Base-by-base conservation (phyloP, 1,140 invertebrate species). In the Eueides isabella region DNA sequence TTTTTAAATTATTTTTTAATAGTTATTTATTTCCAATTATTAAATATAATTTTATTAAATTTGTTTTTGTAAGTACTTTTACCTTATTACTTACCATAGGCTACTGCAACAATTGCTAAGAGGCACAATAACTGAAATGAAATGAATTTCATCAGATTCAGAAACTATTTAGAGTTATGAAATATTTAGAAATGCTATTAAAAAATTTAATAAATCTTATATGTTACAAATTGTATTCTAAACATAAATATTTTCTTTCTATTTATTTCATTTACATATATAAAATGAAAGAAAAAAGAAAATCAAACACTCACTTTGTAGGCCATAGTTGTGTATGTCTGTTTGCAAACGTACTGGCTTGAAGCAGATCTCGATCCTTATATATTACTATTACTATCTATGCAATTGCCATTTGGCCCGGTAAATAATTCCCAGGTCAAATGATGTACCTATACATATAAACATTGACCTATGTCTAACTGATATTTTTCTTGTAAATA, bases 41-140 rank as follows among this genome's bases (percentile, higher is more conserved):
- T n/a, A n/a, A n/a, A 5, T 31, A 31, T 5, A 5, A 31, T n/a
- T n/a, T n/a, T n/a, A n/a, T n/a, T n/a, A 9, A 26, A 26, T 7
- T 55, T 26, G 9, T 12, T 9, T 12, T 23, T 11, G 7, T 26
- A 12, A 23, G 2, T 55, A 55, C 7, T 23, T 55, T 55, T n/a
- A 12, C 44, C 2, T 23, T 55, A 0, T 55, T 26, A 55, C 65
- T 41, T 64, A 74, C 72, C 72, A 6, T 67, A 68, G n/a, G 66
- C 72, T 66, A 68, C 66, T n/a, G 61, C 65, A 44, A 61, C 7
- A 5, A 63, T 16, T 6, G 62, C 29, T 6, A 74, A 35, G 7
- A 74, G 44, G 48, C 65, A 68, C 9, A 74, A 28, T 44, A 48
- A 19, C 72, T 74, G 61, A 67, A 72, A 72, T 2, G 29, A 61